Base-by-base conservation (phyloP, 2,888 invertebrate species). In the Leucophenga montana region DNA sequence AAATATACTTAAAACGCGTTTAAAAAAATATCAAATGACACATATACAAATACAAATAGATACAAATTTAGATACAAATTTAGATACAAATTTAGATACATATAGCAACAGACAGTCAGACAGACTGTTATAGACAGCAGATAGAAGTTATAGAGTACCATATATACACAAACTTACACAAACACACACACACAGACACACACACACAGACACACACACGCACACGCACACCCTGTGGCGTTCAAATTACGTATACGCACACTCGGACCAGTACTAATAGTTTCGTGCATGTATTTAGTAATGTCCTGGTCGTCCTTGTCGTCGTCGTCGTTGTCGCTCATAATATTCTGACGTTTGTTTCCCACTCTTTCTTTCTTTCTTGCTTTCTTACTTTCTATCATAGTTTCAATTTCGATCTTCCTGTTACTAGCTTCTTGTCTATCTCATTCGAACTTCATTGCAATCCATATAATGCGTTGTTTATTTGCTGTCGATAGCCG, bases 161-260 rank as follows among this genome's bases (percentile, higher is more conserved):
- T 4, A 27, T 4, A 4, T 27, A 27, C 27, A 27, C 27, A 27
- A 27, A 4, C 27, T 4, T 3, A 27, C 27, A 27, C 48, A 50
- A 3, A 39, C 48, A 50, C 13, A 39, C 9, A 39, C 39, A 39
- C 8, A 39, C 39, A 39, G 1, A 39, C 39, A 39, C 8, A 39
- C 11, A 46, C 67, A 67, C 31, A 67, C n/a, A 56, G 14, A 46
- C 48, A 44, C 33, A 48, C 33, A 31, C 50, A 59, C 20, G 44
- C 53, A 66, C 39, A 59, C 33, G 46, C 18, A 66, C 65, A 53
- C 61, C 59, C 57, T 59, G 56, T 54, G 39, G 31, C 44, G 39
- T 39, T 39, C 39, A 39, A 39, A 44, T 66, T 59, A 53, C 61
- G 53, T 65, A 66, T 59, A 33, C 64, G 39, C 64, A 65, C 64